These are phyloP conservation scores for Natrix natrix DNA, from an alignment of 2,797 vertebrate species.

Conservation along the genomic window DNA sequence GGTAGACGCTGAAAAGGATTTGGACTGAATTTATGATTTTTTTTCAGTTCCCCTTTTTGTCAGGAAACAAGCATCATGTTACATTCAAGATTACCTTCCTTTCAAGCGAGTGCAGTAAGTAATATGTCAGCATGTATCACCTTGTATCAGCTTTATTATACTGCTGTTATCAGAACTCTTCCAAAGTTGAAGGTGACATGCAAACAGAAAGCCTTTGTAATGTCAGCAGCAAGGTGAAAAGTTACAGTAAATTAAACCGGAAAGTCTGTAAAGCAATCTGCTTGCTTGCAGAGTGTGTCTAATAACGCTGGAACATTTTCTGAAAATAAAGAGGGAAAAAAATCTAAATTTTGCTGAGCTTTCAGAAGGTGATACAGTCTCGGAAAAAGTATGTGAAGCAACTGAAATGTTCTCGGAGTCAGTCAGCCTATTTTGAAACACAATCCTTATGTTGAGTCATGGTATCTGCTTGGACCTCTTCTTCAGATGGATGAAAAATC, in stretches of 20 bases:
- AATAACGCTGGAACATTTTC: not conserved
- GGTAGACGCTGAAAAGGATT: not conserved
- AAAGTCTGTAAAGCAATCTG: not conserved
- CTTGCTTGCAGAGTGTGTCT: not conserved
- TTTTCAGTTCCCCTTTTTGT: not conserved
- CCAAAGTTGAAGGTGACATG: slow-evolving; percentile 3
- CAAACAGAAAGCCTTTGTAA: not conserved
- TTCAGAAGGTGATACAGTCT: not conserved
- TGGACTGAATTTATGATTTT: not conserved
- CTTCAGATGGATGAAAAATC: not conserved
- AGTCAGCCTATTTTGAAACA: not conserved
- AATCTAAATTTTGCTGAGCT: not conserved
- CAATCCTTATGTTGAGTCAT: not conserved
- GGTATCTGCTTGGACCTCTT: not conserved
- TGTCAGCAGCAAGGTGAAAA: slow-evolving; percentile 12
- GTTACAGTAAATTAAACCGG: not conserved
- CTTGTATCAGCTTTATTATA: not conserved
- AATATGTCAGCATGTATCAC: not conserved
- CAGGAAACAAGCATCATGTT: not conserved
- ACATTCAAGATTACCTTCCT: not conserved
- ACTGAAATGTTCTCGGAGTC: not conserved
- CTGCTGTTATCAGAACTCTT: not conserved
- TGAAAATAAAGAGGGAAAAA: not conserved
- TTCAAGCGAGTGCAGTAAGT: not conserved
- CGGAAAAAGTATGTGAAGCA: not conserved